phyloP scores from a whole-genome alignment of 2,797 vertebrate species.

The Poeciliopsis paucimaculata region DNA sequence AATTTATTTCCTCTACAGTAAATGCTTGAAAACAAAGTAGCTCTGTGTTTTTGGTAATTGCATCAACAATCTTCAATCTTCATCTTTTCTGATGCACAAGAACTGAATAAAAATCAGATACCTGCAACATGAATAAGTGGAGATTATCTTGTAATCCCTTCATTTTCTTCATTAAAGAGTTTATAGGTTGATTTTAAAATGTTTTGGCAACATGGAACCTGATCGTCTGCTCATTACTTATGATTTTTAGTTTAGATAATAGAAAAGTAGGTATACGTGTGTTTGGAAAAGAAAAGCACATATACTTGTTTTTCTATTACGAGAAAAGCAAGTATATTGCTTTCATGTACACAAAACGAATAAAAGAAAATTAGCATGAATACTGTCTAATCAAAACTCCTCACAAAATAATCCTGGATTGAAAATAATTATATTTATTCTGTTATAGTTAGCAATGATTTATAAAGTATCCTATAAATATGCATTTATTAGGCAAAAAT shows the following conservation, averaged over 20 bases:
- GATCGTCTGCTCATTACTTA: not conserved
- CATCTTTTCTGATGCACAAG: not conserved
- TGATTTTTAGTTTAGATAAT: not conserved
- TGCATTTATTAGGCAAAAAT: slow-evolving; percentile 8
- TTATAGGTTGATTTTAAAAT: not conserved
- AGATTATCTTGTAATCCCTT: not conserved
- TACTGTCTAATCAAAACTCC: not conserved
- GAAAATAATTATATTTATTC: not conserved
- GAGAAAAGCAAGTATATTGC: no score
- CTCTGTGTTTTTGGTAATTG: not conserved
- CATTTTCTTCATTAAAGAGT: not conserved
- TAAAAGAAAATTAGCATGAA: not conserved
- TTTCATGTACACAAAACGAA: not conserved
- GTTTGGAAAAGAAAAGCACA: not conserved
- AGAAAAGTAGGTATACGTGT: not conserved
- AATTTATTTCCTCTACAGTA: not conserved
- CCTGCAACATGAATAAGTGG: no score
- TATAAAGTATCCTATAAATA: not conserved
- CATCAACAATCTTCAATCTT: not conserved
- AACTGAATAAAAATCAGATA: not conserved
- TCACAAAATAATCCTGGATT: not conserved
- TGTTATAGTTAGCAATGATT: not conserved
- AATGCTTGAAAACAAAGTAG: not conserved
- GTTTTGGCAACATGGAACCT: not conserved
- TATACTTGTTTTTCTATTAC: no score